These are phyloP conservation scores for Hylomyscus alleni DNA, from an alignment of 2,797 vertebrate genomes.

Conservation along the genomic window DNA sequence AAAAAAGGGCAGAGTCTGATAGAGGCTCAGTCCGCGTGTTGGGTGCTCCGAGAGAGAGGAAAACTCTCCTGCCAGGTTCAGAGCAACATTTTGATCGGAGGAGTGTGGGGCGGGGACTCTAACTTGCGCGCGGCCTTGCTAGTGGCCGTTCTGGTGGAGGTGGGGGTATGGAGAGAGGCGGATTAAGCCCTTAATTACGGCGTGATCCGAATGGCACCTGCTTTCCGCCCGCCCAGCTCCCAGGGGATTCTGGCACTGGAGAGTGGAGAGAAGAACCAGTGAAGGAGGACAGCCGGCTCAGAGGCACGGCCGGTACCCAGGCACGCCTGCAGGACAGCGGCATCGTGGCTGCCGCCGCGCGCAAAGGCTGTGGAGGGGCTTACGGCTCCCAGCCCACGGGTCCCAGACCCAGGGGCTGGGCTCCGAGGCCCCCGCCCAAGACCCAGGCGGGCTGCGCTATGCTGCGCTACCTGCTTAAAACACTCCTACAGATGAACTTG, in stretches of 20 bases:
- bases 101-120: constrained; percentile 66
- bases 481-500: constrained; percentile 98
- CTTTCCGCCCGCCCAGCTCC: constrained; percentile 88
- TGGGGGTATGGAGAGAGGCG: constrained; percentile 87
- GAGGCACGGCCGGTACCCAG: constrained; percentile 77
- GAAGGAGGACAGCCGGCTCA: constrained; percentile 90
- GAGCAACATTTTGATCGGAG: not conserved
- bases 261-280: constrained; percentile 87
- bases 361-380: constrained; percentile 80
- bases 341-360: constrained; percentile 74
- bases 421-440: constrained; percentile 45
- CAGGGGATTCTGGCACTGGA: constrained; percentile 88
- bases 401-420: constrained; percentile 68
- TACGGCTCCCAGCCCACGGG: constrained; percentile 75
- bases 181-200: constrained; percentile 98
- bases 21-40: not conserved
- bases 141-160: constrained; percentile 57
- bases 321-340: constrained; percentile 89
- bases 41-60: constrained; percentile 22
- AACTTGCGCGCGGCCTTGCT: not conserved
- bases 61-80: not conserved
- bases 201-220: constrained; percentile 96
- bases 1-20: not conserved
- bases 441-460: constrained; percentile 86
- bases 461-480: constrained; percentile 98